Percentiles rank a stretch among this genome's conserved stretches.
These are phyloP conservation scores for Acanthaster planci DNA, from an alignment of 35 echinoderm and acorn worm genomes.

Conservation along the genomic window DNA sequence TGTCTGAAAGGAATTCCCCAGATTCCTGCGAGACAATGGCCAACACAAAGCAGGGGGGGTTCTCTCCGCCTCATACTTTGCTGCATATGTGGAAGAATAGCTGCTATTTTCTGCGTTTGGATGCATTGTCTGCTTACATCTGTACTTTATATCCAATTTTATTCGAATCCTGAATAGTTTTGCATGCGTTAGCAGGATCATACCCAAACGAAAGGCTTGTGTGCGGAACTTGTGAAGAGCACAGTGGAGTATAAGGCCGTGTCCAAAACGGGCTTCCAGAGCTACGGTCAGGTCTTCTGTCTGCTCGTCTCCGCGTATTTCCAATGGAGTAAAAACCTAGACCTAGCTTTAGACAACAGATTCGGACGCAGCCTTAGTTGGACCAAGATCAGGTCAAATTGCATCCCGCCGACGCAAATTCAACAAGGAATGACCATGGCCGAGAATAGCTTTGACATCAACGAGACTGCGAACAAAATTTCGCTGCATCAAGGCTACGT, in stretches of 20 bases:
- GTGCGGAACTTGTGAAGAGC: constrained; percentile 1
- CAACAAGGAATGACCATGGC: neutral
- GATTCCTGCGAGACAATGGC: too few relatives aligned
- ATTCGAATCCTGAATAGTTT: neutral
- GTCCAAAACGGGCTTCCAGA: too few relatives aligned
- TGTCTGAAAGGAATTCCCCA: too few relatives aligned
- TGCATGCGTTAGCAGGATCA: neutral
- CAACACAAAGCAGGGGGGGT: too few relatives aligned
- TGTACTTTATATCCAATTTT: neutral
- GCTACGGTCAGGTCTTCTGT: too few relatives aligned
- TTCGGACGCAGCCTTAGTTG: too few relatives aligned
- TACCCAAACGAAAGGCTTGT: neutral
- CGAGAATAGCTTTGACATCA: neutral
- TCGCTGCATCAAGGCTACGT: neutral
- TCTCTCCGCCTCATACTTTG: too few relatives aligned
- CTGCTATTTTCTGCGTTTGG: neutral
- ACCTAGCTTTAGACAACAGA: too few relatives aligned
- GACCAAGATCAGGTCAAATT: neutral
- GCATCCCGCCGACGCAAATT: neutral
- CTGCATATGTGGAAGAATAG: too few relatives aligned
- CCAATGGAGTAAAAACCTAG: too few relatives aligned
- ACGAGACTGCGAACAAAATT: neutral
- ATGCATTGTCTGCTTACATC: neutral
- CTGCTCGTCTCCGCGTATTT: too few relatives aligned
- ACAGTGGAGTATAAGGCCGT: neutral